Percentiles rank a stretch among this genome's conserved stretches.
Evolutionary conservation across 2,888 invertebrate species (phyloP).

Genomic region (Nemurella pictetii): DNA sequence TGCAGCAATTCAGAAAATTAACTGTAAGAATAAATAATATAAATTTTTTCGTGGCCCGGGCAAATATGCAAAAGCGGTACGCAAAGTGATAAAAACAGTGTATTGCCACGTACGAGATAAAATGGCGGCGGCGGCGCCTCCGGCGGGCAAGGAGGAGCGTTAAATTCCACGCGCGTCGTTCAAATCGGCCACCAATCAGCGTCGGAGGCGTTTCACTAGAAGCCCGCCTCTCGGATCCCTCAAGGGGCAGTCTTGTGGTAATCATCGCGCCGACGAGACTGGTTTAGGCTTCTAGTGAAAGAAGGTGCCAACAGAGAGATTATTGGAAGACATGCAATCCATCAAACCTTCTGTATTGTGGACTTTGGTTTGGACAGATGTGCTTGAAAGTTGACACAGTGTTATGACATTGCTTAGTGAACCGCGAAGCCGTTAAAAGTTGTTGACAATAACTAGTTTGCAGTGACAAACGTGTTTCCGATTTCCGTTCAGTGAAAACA

Average conservation of each 20-base stretch:
- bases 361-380: neutral
- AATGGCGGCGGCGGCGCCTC: neutral
- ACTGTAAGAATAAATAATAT: too few species aligned
- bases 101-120: slow-evolving; percentile 3
- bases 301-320: slow-evolving; percentile 12
- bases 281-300: slow-evolving; percentile 5
- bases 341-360: slow-evolving; percentile 10
- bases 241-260: neutral
- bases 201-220: neutral
- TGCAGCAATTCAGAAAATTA: too few species aligned
- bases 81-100: neutral
- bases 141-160: neutral
- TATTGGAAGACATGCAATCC: slow-evolving; percentile 19
- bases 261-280: slow-evolving; percentile 11
- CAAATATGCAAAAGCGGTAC: neutral
- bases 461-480: neutral
- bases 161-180: neutral
- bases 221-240: neutral
- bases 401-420: neutral
- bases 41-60: too few species aligned
- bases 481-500: neutral
- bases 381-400: neutral
- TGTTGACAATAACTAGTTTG: neutral
- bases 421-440: neutral
- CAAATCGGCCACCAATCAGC: neutral